Conservation (phyloP, 1,140 invertebrate species). For the Diploscapter pachys region DNA sequence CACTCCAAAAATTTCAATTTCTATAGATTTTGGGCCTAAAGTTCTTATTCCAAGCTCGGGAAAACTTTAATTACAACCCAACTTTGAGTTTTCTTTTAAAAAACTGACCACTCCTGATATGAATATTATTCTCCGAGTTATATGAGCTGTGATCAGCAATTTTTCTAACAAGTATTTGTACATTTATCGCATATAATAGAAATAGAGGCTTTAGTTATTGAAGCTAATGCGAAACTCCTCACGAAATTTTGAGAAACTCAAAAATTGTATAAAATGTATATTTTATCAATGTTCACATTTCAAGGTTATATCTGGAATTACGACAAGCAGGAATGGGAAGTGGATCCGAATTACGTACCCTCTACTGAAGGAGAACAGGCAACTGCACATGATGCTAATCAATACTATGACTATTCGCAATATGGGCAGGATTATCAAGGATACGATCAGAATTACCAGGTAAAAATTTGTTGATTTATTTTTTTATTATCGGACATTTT, state of each 20-base stretch:
- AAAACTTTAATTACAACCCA: no score
- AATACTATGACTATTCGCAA: conserved; percentile 25
- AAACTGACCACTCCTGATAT: neutral
- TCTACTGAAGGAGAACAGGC: neutral
- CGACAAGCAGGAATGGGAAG: conserved; percentile 33
- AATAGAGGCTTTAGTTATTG: no score
- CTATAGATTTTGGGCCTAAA: no score
- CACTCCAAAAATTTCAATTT: no score
- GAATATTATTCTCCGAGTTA: no score
- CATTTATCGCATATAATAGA: neutral
- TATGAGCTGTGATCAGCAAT: no score
- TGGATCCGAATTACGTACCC: conserved; percentile 23
- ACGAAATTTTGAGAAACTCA: neutral
- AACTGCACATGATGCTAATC: neutral
- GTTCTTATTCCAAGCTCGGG: no score
- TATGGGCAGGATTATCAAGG: conserved; percentile 4
- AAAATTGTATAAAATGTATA: neutral
- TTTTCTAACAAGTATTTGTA: no score
- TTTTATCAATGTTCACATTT: neutral
- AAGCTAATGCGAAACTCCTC: neutral
- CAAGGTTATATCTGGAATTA: conserved; percentile 37
- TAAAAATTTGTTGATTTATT: no score
- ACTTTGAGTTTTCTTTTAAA: neutral
- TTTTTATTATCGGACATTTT: no score
- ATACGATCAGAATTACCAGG: no score